Evolutionary conservation across 2,113 vertebrate species (phyloP), one percentile per base, ranked within the genome.

Genomic region (Coturnix japonica): DNA sequence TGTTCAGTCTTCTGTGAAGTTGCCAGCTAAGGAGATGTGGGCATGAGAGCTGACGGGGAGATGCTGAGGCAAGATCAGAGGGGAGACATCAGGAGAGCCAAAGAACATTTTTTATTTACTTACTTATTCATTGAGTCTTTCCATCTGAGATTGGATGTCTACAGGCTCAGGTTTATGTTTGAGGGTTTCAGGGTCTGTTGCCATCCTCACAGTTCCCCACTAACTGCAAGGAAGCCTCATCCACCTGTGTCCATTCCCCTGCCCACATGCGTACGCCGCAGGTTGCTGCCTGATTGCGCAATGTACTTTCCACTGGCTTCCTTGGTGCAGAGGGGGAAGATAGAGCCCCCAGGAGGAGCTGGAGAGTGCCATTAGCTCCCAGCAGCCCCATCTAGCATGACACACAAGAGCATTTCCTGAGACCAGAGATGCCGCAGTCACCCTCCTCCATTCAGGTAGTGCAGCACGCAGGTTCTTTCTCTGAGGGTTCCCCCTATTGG

Each of bases 341-440:
- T 51, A 41, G 53, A 83, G 75, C 64, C 79, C 79, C 51, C 56
- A 54, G 26, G 23, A 91, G 81, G 79, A 79, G 63, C 64, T 0
- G 3, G 82, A 83, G 95, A 92, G 93, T 94, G 93, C 75, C 67
- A 46, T 78, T 73, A 83, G 82, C 72, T 94, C 63, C 35, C 10
- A 8, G 37, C 90, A 22, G 8, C 66, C 64, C 47, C 7, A 2
- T 66, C 41, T 76, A 83, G 44, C 75, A 86, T 8, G 18, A 73
- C 60, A 57, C 10, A 2, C 10, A 3, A 56, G 61, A 20, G 4
- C 3, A 0, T 88, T 93, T 95, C 76, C 75, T 90, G 64, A 11
- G 5, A 18, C 76, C 51, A 20, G 64, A 46, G 64, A 49, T 9
- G 4, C 87, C 53, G 53, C 51, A 13, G 1, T 17, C 1, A 11